Evolutionary conservation across 1,140 invertebrate species (phyloP).

Genomic region (Idris sp.): DNA sequence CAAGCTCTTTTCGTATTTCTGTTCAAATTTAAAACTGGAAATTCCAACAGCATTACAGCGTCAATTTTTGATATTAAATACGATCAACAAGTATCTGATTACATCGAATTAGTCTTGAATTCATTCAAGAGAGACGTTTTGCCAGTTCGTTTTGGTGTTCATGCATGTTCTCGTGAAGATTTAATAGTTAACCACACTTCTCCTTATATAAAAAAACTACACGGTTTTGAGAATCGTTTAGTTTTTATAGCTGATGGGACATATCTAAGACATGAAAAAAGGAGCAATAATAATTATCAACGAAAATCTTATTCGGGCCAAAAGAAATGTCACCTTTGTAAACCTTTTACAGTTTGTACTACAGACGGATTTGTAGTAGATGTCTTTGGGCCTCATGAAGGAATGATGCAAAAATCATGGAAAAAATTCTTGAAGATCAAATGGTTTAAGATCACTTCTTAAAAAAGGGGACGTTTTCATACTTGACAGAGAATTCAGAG

Average conservation of each 20-base stretch:
- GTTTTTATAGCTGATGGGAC: too few species aligned
- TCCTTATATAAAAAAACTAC: background rate
- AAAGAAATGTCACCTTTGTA: too few species aligned
- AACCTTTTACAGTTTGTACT: slow-evolving; percentile 4
- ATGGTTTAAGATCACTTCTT: too few species aligned
- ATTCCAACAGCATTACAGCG: slow-evolving; percentile 10
- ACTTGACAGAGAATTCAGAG: too few species aligned
- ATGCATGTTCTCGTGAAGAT: slow-evolving; percentile 1
- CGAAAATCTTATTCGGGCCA: slow-evolving; percentile 2
- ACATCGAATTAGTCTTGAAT: slow-evolving; percentile 9
- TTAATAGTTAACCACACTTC: too few species aligned
- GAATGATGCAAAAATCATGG: too few species aligned
- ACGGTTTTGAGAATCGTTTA: slow-evolving; percentile 1
- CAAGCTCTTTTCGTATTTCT: slow-evolving; percentile 19
- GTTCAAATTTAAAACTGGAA: slow-evolving; percentile 16
- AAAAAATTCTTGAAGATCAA: too few species aligned
- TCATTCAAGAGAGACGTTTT: slow-evolving; percentile 11
- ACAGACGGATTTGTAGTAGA: background rate
- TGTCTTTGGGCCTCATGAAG: too few species aligned
- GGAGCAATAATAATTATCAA: slow-evolving; percentile 5
- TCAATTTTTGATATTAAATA: slow-evolving; percentile 6
- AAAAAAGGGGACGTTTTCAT: too few species aligned
- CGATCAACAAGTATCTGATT: slow-evolving; percentile 11
- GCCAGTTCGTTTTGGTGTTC: background rate
- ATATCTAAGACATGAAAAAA: slow-evolving; percentile 13